Evolutionary conservation across 2,888 invertebrate genomes (phyloP), one percentile per base, ranked within the genome.

Genomic region (Muscina levida): DNA sequence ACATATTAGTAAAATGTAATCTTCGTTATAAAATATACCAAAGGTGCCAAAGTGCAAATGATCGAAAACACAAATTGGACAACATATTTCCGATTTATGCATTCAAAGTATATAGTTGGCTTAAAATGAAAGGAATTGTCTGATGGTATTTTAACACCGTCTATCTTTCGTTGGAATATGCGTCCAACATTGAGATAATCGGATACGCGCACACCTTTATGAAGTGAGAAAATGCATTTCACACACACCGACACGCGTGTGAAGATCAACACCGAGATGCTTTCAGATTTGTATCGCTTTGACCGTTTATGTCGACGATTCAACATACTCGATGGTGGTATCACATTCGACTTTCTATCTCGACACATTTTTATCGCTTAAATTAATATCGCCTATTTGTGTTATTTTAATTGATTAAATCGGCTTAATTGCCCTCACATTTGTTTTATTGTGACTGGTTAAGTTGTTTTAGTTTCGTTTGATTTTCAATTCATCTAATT

Each of bases 361-460:
- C 42, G 42, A 42, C 42, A 22, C 51, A 17, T 15, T 42, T 68
- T 68, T 31, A 53, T 65, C 65, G 42, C 31, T 57, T 22, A 11
- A 39, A 13, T 72, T 39, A 8, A 42, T 46, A 44, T 11, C 53
- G 1, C 31, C 56, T 48, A 48, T 72, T 59, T 77, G 57, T 72
- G 57, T 59, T 26, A 59, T 72, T 67, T 72, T 51, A 62, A 77
- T 62, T 67, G 72, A 42, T 37, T 67, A 51, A 77, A 77, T 77
- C 72, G 66, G 53, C 67, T 68, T 68, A 68, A 72, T 72, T 59
- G 22, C 72, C 46, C 57, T 57, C 57, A 57, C 57, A 57, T 31
- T 67, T 71, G 51, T 11, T 67, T 72, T 59, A 24, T 66, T 26
- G 62, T 62, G 37, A 48, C 51, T 39, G 39, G 42, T 19, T 11